Percentiles rank a stretch among this genome's conserved stretches.
phyloP scores from a whole-genome alignment of 2,797 vertebrate genomes.

The Myripristis jacobus region DNA sequence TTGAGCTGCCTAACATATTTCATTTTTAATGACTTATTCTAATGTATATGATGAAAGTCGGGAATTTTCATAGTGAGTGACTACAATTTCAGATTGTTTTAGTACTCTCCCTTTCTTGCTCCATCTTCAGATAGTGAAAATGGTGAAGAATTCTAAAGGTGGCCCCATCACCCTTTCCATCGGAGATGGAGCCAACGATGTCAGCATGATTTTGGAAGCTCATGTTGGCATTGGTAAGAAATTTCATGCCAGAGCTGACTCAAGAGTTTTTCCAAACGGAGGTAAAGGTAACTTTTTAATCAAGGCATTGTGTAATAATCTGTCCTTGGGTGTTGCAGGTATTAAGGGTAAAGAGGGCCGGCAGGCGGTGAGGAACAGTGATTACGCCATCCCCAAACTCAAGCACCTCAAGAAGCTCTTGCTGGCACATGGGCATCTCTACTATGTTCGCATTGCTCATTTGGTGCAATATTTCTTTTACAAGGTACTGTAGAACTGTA shows the following conservation, averaged over 20 bases:
- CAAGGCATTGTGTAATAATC: neutral
- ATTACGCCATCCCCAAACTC: conserved; percentile 97
- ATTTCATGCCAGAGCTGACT: neutral
- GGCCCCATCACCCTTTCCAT: conserved; percentile 94
- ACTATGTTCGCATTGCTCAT: conserved; percentile 98
- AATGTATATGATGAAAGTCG: neutral
- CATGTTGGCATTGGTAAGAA: conserved; percentile 97
- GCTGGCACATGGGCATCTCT: conserved; percentile 96
- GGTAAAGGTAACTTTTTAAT: neutral
- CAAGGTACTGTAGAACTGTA: conserved; percentile 85
- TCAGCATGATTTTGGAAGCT: conserved; percentile 99
- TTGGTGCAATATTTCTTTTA: conserved; percentile 99
- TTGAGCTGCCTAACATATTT: neutral
- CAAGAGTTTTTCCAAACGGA: neutral
- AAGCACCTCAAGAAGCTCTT: conserved; percentile 95
- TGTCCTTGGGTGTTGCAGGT: conserved; percentile 79
- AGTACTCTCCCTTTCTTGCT: neutral
- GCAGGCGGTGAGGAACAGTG: conserved; percentile 97
- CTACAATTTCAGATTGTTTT: neutral
- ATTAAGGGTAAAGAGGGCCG: conserved; percentile 98
- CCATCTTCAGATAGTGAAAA: conserved; percentile 90
- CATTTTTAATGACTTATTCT: neutral
- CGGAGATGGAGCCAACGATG: conserved; percentile 97
- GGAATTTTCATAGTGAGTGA: neutral
- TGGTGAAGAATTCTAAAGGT: conserved; percentile 98